These are phyloP conservation scores for Haemorhous mexicanus DNA, from an alignment of 2,113 vertebrate species.

Conservation along the genomic window DNA sequence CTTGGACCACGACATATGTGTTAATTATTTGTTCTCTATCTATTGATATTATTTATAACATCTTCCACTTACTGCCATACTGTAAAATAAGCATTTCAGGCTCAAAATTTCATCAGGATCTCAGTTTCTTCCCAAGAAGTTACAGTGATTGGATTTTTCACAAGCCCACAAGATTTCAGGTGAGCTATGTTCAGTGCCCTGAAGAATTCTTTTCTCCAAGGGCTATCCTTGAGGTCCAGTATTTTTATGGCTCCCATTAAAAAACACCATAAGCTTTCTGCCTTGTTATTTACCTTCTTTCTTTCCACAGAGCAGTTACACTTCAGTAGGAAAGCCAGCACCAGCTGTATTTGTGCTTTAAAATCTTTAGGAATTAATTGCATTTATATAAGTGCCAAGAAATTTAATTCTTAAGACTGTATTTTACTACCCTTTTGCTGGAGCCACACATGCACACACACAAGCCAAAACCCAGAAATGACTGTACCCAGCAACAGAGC, in stretches of 20 bases:
- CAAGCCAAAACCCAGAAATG: background rate
- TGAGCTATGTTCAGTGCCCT: background rate
- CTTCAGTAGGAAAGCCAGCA: background rate
- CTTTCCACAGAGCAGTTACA: background rate
- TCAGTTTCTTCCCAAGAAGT: background rate
- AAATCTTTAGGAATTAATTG: background rate
- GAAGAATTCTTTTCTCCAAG: background rate
- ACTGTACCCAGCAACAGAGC: background rate
- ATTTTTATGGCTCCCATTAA: background rate
- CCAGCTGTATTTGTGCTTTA: background rate
- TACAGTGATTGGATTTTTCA: background rate
- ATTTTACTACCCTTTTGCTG: background rate
- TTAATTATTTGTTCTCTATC: background rate
- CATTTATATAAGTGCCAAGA: background rate
- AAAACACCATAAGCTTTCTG: background rate
- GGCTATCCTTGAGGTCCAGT: background rate
- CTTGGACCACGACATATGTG: background rate
- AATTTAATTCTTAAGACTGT: background rate
- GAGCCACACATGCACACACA: background rate
- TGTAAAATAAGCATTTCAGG: background rate
- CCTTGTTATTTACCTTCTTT: background rate
- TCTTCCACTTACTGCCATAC: background rate
- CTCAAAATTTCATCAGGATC: background rate
- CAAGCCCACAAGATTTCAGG: background rate
- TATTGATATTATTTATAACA: background rate